A percentile compares a stretch with the other conserved stretches of the same genome.
Evolutionary conservation across 2,113 vertebrate species (phyloP).

Genomic region (Anhinga rufa): DNA sequence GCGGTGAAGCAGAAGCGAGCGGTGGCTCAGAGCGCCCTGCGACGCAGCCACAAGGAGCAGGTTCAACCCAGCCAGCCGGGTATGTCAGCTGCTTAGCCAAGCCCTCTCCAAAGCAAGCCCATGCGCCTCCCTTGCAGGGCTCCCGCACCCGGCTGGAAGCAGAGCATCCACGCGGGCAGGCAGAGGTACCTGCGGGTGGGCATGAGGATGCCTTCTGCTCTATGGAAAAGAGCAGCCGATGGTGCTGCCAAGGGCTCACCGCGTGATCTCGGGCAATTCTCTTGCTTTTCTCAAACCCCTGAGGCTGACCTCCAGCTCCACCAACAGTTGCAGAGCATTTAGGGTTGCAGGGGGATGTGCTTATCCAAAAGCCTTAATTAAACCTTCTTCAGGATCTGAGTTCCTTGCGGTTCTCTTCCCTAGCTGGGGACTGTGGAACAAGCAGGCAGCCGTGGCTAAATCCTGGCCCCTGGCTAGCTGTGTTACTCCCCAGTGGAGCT

Average conservation of each 20-base stretch:
- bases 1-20: conserved; percentile 81
- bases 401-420: neutral
- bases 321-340: neutral
- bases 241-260: neutral
- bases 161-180: neutral
- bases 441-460: neutral
- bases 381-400: neutral
- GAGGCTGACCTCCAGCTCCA: neutral
- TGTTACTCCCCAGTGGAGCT: neutral
- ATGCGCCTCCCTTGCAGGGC: neutral
- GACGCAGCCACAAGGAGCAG: conserved; percentile 61
- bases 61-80: conserved; percentile 68
- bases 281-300: neutral
- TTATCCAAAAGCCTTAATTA: neutral
- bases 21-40: conserved; percentile 67
- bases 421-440: neutral
- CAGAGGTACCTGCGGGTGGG: neutral
- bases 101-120: neutral
- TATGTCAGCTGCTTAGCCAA: neutral
- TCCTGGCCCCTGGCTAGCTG: neutral
- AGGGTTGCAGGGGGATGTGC: neutral
- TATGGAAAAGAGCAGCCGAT: neutral
- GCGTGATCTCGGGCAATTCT: neutral
- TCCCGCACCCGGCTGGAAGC: neutral
- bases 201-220: neutral